These are phyloP conservation scores for Diplosoma virens DNA, from an alignment of 23 tunicate genomes.

Conservation along the genomic window DNA sequence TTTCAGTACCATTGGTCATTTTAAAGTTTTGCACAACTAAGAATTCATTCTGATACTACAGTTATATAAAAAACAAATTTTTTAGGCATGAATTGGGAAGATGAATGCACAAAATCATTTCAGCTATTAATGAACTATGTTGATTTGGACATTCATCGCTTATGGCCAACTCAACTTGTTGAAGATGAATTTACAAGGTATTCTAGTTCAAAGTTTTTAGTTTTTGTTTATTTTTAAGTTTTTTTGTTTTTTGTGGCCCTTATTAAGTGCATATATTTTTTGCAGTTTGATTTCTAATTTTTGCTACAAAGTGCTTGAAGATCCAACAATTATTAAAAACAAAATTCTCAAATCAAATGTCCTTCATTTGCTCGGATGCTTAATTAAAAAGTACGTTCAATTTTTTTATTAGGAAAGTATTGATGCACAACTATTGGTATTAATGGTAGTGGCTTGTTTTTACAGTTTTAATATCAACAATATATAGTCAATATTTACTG, in stretches of 20 bases:
- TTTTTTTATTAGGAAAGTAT: not conserved
- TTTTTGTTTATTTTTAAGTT: not conserved
- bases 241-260: not conserved
- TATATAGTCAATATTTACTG: no score
- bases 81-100: slow-evolving; percentile 57
- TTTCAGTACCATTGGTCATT: no score
- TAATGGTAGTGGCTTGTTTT: no score
- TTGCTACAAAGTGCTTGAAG: slow-evolving; percentile 79
- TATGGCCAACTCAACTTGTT: slow-evolving; percentile 67
- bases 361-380: slow-evolving; percentile 76
- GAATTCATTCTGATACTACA: not conserved
- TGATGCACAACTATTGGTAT: no score
- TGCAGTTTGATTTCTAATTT: slow-evolving; percentile 54
- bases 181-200: slow-evolving; percentile 74
- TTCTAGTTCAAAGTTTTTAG: not conserved
- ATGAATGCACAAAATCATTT: slow-evolving; percentile 50
- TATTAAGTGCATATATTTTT: not conserved
- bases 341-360: slow-evolving; percentile 42
- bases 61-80: not conserved
- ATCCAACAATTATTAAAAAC: slow-evolving; percentile 44
- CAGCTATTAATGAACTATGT: slow-evolving; percentile 78
- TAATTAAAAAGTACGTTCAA: slow-evolving; percentile 63
- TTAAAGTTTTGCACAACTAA: no score
- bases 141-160: slow-evolving; percentile 77
- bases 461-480: no score